These are phyloP conservation scores for Microchirus variegatus DNA, from an alignment of 2,797 vertebrate genomes.

Conservation along the genomic window DNA sequence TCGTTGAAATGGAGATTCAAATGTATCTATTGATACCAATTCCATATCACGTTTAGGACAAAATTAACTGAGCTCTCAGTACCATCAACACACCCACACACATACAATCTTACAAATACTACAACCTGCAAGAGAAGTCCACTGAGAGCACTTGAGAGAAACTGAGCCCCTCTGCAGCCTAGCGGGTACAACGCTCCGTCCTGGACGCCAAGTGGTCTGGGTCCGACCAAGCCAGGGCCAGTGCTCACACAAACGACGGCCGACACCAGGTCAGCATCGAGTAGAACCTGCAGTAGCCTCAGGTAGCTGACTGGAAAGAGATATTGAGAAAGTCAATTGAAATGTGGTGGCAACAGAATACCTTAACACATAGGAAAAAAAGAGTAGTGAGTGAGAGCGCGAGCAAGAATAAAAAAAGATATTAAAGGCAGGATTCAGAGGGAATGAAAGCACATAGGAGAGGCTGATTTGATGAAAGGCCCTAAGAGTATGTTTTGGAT, in stretches of 20 bases:
- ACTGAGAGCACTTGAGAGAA: slow-evolving; percentile 82
- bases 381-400: slow-evolving; percentile 17
- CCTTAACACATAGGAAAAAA: slow-evolving; percentile 14
- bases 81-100: background rate
- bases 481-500: slow-evolving; percentile 13
- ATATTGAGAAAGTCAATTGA: slow-evolving; percentile 5
- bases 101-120: background rate
- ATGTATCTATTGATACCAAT: slow-evolving; percentile 18
- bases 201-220: slow-evolving; percentile 59
- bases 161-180: slow-evolving; percentile 74
- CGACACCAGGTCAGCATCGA: slow-evolving; percentile 85
- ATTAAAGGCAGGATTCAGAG: slow-evolving; percentile 23
- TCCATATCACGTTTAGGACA: slow-evolving; percentile 7
- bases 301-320: slow-evolving; percentile 83
- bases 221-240: slow-evolving; percentile 45
- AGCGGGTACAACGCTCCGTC: slow-evolving; percentile 85
- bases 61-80: background rate
- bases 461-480: slow-evolving; percentile 6
- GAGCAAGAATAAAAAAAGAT: slow-evolving; percentile 16
- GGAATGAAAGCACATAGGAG: slow-evolving; percentile 10
- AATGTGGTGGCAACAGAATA: slow-evolving; percentile 2
- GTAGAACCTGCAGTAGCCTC: slow-evolving; percentile 83
- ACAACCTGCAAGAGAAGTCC: slow-evolving; percentile 87
- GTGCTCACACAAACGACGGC: slow-evolving; percentile 78
- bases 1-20: background rate